Base-by-base conservation (phyloP, 64 coral and sea anemone species). In the Hydrozoanthus tunicans region DNA sequence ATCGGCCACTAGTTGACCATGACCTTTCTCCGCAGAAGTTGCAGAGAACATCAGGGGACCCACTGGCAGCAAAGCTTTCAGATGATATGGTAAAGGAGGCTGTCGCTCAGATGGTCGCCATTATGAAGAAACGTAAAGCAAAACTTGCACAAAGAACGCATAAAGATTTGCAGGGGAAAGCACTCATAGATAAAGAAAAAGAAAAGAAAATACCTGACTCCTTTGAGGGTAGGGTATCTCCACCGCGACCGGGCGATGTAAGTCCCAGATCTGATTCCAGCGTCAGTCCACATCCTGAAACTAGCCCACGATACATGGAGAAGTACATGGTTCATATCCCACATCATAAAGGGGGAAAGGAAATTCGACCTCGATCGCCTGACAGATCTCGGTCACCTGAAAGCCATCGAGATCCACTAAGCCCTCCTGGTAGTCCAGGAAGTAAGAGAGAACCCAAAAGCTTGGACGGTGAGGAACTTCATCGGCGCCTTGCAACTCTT, bases 1-100 rank as follows among this genome's bases (percentile, higher is more conserved):
- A 70, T 82, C 78, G 86, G 32, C 75, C 75, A 43, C 86, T 13
- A 56, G 70, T 6, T 61, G 89, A 94, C 6, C 79, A 91, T 51
- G 64, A 9, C 11, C 70, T 15, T 6, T 64, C 71, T 51, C 70
- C 62, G 3, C 64, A 27, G n/a, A 55, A 15, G 32, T 64, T 90
- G 0, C 25, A 90, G 52, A 25, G 76, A 12, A 79, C 62, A 67
- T 60, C 85, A 15, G 56, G 68, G 13, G 72, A 94, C 13, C 63
- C 61, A 52, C 51, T 98, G 14, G 84, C 90, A 27, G 75, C 83
- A 15, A 78, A 78, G 27, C 90, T 97, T 32, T 97, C 95, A 10
- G 95, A 97, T 15, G 83, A 88, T 51, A 64, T 97, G 14, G 68
- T 97, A 5, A 91, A 89, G 83, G 92, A 97, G 83, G 95, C 95